Conservation (phyloP, 2,888 invertebrate genomes). For the Pseudococcus longispinus region DNA sequence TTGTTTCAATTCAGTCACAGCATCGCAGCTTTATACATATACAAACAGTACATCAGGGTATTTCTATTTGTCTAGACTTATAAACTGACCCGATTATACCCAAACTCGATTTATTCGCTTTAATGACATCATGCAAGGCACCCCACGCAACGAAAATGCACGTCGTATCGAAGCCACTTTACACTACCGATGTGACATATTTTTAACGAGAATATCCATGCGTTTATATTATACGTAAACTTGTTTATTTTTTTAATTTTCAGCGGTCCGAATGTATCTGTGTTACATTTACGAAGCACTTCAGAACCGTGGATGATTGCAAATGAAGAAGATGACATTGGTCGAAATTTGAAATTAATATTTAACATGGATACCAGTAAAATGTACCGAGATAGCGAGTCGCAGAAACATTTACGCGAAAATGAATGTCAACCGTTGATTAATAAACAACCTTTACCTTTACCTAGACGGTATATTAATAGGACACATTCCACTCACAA, state of each 20-base stretch:
- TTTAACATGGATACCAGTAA: constrained; percentile 3
- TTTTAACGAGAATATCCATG: background rate
- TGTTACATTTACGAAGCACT: constrained; percentile 67
- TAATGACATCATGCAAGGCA: background rate
- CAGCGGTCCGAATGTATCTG: constrained; percentile 68
- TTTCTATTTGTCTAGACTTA: background rate
- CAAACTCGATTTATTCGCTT: background rate
- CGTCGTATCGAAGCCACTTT: background rate
- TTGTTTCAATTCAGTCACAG: background rate
- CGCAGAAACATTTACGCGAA: background rate
- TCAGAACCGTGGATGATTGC: constrained; percentile 66
- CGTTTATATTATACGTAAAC: background rate
- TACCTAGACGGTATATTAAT: background rate
- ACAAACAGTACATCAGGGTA: background rate
- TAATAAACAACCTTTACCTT: constrained; percentile 32
- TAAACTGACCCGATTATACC: constrained; percentile 9
- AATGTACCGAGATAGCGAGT: background rate
- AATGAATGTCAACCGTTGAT: constrained; percentile 18
- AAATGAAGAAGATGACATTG: constrained; percentile 61
- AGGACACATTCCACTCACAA: background rate
- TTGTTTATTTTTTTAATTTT: constrained; percentile 59
- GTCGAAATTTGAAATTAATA: constrained; percentile 30
- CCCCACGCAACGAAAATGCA: background rate
- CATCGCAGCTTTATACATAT: background rate
- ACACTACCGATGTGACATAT: background rate